Evolutionary conservation across 2,113 vertebrate species (phyloP).

Genomic region (Podarcis raffonei): DNA sequence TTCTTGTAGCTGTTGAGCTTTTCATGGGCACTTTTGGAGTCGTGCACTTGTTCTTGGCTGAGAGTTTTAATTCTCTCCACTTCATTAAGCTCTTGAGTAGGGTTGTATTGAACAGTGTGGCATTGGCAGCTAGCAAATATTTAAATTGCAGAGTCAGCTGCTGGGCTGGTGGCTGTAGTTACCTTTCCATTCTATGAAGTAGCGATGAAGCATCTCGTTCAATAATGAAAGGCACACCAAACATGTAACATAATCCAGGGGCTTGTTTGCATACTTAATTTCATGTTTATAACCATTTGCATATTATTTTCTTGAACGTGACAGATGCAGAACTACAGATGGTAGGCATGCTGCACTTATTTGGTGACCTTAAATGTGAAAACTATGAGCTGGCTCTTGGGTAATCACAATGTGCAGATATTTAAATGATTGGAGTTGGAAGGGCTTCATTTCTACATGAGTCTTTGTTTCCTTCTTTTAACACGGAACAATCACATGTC

Average conservation of each 20-base stretch:
- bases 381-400: not conserved
- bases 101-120: not conserved
- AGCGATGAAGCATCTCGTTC: not conserved
- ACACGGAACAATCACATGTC: not conserved
- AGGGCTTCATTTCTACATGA: not conserved
- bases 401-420: not conserved
- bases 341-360: not conserved
- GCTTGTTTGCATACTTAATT: not conserved
- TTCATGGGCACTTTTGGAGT: not conserved
- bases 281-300: not conserved
- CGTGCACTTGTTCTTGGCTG: not conserved
- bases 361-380: not conserved
- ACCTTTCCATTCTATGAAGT: not conserved
- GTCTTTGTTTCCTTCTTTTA: not conserved
- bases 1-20: slow-evolving; percentile 8
- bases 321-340: not conserved
- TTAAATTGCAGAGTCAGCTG: not conserved
- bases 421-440: not conserved
- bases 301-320: not conserved
- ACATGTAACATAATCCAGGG: not conserved
- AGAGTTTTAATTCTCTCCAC: not conserved
- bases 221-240: not conserved
- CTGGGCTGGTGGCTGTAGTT: not conserved
- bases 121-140: not conserved
- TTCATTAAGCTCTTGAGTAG: not conserved